These are phyloP conservation scores for Acrocephalus kingi DNA, from an alignment of 2,113 vertebrate genomes.

Conservation along the genomic window DNA sequence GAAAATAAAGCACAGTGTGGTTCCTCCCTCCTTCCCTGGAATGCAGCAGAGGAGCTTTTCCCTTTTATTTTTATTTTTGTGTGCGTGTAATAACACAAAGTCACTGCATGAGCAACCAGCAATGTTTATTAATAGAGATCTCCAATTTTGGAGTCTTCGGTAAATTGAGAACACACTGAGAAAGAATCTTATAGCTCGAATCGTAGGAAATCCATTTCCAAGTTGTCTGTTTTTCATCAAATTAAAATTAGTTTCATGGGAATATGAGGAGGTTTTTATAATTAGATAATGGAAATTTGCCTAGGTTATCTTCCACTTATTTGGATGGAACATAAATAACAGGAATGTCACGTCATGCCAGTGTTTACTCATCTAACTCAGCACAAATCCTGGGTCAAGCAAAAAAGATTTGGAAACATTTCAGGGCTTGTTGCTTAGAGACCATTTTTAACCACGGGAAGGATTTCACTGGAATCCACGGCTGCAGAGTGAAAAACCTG, in stretches of 20 bases:
- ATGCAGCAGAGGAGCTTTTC: neutral
- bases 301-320: constrained; percentile 58
- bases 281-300: constrained; percentile 76
- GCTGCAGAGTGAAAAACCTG: neutral
- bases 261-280: constrained; percentile 72
- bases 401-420: constrained; percentile 35
- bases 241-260: constrained; percentile 77
- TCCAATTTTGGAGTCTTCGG: constrained; percentile 63
- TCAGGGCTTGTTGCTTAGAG: constrained; percentile 51
- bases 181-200: constrained; percentile 64
- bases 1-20: neutral
- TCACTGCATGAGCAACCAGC: constrained; percentile 22
- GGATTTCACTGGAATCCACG: neutral
- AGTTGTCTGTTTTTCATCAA: constrained; percentile 73
- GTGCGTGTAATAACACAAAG: neutral
- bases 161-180: constrained; percentile 69
- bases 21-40: neutral
- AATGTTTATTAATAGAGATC: constrained; percentile 69
- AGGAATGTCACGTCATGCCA: constrained; percentile 46
- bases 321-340: constrained; percentile 65
- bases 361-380: constrained; percentile 59
- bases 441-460: constrained; percentile 34
- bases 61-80: neutral
- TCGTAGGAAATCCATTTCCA: constrained; percentile 67
- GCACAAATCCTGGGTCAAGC: constrained; percentile 57